Evolutionary conservation across 2,888 invertebrate genomes (phyloP), one percentile per base, ranked within the genome.

Genomic region (Exocentrus adspersus): DNA sequence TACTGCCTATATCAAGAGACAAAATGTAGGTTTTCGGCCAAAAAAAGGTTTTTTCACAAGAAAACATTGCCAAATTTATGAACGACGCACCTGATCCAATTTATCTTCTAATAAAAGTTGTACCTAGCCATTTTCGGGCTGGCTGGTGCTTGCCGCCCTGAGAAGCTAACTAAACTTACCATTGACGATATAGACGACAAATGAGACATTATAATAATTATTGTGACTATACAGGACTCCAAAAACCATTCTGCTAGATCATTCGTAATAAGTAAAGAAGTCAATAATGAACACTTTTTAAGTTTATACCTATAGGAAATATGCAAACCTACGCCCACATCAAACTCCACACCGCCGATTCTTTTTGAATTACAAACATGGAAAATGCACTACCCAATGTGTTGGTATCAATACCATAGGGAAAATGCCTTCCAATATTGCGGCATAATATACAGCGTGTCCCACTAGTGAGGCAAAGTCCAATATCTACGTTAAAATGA

Each of bases 401-500:
- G 60, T 60, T 12, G 46, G 59, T 2, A 63, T 46, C 24, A 57
- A 62, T 37, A 62, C 42, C 7, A 51, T 59, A 20, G 45, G 63
- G n/a, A 52, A 59, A 51, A 54, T 60, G 20, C 43, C 54, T 19
- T 51, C 14, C n/a, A n/a, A n/a, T n/a, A n/a, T n/a, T n/a, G n/a
- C n/a, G n/a, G n/a, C n/a, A n/a, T n/a, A n/a, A n/a, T n/a, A n/a
- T n/a, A n/a, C n/a, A n/a, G n/a, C n/a, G n/a, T n/a, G n/a, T n/a
- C n/a, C n/a, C n/a, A n/a, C n/a, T n/a, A n/a, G n/a, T n/a, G n/a
- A n/a, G n/a, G n/a, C n/a, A n/a, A n/a, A n/a, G n/a, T n/a, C n/a
- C n/a, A n/a, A n/a, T n/a, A n/a, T n/a, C n/a, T n/a, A n/a, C n/a
- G n/a, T n/a, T n/a, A n/a, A n/a, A n/a, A n/a, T n/a, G n/a, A n/a